phyloP scores from a whole-genome alignment of 2,888 invertebrate genomes.

The Cryptocephalus moraei region DNA sequence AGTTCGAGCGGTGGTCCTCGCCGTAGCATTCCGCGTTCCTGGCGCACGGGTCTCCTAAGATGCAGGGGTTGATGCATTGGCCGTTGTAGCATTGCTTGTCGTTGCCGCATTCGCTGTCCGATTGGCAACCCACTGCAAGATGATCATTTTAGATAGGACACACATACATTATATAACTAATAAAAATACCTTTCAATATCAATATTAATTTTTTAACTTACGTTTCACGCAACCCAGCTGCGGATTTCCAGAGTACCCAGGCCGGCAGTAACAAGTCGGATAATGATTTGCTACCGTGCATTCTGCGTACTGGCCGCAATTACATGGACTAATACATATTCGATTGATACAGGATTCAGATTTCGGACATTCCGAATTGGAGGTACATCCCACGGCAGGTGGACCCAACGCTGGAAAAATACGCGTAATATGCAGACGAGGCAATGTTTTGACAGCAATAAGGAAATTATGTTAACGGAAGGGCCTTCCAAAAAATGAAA shows the following conservation, averaged over 20 bases:
- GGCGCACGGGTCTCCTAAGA: slow-evolving; percentile 70
- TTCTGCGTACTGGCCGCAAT: slow-evolving; percentile 73
- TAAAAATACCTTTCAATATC: not conserved
- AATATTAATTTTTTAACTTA: slow-evolving; percentile 29
- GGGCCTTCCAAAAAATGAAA: no score
- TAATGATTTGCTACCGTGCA: slow-evolving; percentile 76
- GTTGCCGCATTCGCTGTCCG: slow-evolving; percentile 71
- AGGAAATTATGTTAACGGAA: no score
- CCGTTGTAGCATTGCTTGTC: slow-evolving; percentile 74
- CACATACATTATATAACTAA: no score
- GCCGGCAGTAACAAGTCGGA: slow-evolving; percentile 73
- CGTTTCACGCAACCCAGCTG: slow-evolving; percentile 69
- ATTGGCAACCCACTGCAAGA: slow-evolving; percentile 68
- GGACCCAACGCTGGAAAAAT: slow-evolving; percentile 41
- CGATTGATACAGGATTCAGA: slow-evolving; percentile 77
- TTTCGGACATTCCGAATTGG: slow-evolving; percentile 70
- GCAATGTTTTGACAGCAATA: not conserved
- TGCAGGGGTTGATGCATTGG: slow-evolving; percentile 73
- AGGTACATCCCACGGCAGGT: slow-evolving; percentile 61
- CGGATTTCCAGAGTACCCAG: slow-evolving; percentile 78
- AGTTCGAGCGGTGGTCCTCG: slow-evolving; percentile 65
- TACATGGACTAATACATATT: slow-evolving; percentile 73
- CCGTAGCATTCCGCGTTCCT: slow-evolving; percentile 78
- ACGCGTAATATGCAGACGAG: not conserved
- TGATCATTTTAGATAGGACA: no score